Base-by-base conservation (phyloP, 2,113 vertebrate species). In the Xiphias gladius region DNA sequence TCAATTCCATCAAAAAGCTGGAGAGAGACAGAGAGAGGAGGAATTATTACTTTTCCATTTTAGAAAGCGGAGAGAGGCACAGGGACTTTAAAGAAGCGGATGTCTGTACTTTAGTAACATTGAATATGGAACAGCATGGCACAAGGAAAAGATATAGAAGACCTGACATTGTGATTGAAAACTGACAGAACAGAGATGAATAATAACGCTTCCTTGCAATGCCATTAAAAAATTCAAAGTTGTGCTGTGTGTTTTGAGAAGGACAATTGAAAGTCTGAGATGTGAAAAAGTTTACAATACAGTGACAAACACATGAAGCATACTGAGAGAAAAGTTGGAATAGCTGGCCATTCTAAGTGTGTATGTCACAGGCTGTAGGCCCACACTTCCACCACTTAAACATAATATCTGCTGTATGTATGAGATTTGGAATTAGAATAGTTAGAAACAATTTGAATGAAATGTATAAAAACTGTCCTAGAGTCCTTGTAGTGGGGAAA, bases 1-100 rank as follows among this genome's bases (percentile, higher is more conserved):
- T 99, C 98, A 79, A 99, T 99, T 76, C 97, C 98, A 88, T 99
- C 98, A 94, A 99, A 99, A 48, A 99, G 96, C 98, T 99, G 93
- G 46, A 93, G 93, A 81, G 86, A 93, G 71, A 91, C 24, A 93
- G 89, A 86, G 87, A 92, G 77, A 90, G 41, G 24, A 54, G 30
- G 46, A 73, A 79, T 88, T 79, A 89, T 76, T 91, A 59, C 48
- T 80, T 86, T 84, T 79, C 41, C 48, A 68, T 73, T 84, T 76
- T 67, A 75, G 57, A 64, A 67, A 81, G 67, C 58, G 65, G 43
- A 37, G 48, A 55, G 2, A 9, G 30, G 73, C 17, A 28, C 28
- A 26, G 20, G 46, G 67, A 82, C 75, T 79, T 86, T 41, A 65
- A 76, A 85, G 77, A 39, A 77, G 68, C n/a, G 32, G 66, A 65